phyloP scores from a whole-genome alignment of 2,888 invertebrate genomes.

The Melanostoma mellinum region DNA sequence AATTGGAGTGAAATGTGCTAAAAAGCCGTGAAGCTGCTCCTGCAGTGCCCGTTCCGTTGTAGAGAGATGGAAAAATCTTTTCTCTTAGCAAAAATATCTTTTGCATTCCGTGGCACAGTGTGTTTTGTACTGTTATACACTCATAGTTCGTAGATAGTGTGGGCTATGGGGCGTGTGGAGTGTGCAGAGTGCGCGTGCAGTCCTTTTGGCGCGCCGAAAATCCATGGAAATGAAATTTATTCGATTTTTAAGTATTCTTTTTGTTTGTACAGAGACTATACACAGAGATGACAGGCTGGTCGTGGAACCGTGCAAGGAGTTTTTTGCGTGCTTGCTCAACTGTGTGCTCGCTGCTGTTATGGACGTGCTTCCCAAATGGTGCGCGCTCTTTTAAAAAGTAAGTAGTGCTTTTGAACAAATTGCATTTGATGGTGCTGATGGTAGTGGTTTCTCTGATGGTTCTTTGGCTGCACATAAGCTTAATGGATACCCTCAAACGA shows the following conservation, averaged over 20 bases:
- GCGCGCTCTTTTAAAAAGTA: slow-evolving; percentile 42
- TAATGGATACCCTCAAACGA: neutral
- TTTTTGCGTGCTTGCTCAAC: slow-evolving; percentile 54
- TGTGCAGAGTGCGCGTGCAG: slow-evolving; percentile 12
- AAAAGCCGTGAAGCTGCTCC: slow-evolving; percentile 61
- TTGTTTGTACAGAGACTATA: slow-evolving; percentile 12
- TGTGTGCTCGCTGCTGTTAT: slow-evolving; percentile 20
- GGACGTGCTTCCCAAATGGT: slow-evolving; percentile 37
- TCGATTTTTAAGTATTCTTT: slow-evolving; percentile 69
- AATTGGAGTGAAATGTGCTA: slow-evolving; percentile 70
- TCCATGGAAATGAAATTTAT: slow-evolving; percentile 66
- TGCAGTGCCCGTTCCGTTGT: slow-evolving; percentile 6
- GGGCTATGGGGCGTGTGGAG: slow-evolving; percentile 2
- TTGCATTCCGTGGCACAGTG: slow-evolving; percentile 3
- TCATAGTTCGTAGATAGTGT: too few relatives aligned
- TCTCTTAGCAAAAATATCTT: slow-evolving; percentile 52
- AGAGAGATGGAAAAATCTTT: slow-evolving; percentile 54
- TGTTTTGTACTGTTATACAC: neutral
- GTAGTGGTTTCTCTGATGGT: slow-evolving; percentile 26
- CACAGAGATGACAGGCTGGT: slow-evolving; percentile 1
- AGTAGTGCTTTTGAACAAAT: slow-evolving; percentile 65
- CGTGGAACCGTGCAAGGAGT: neutral
- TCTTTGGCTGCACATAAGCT: slow-evolving; percentile 37
- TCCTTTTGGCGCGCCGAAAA: slow-evolving; percentile 51
- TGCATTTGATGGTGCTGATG: slow-evolving; percentile 57